Percentiles rank a stretch among this genome's conserved stretches.
phyloP scores from a whole-genome alignment of 1,140 invertebrate genomes.

The Leptoteleia sp. region DNA sequence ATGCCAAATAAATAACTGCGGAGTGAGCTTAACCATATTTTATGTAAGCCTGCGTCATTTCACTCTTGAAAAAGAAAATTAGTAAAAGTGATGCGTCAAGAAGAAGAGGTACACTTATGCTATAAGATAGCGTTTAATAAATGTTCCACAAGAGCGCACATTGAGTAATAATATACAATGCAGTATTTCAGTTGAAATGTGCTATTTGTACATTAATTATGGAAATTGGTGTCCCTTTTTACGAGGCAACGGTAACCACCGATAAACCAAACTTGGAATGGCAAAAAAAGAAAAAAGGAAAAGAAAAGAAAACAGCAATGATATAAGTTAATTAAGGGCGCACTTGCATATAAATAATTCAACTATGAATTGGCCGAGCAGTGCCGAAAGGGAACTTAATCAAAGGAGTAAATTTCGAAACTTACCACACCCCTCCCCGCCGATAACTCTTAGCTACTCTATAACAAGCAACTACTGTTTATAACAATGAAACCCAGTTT shows the following conservation, averaged over 20 bases:
- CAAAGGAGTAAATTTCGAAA: constrained; percentile 39
- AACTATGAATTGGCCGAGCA: constrained; percentile 20
- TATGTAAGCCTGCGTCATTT: too few relatives aligned
- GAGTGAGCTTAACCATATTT: too few relatives aligned
- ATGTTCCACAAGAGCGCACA: constrained; percentile 41
- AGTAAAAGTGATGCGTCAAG: constrained; percentile 7
- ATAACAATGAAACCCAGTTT: constrained; percentile 45
- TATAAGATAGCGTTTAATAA: constrained; percentile 44
- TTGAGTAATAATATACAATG: constrained; percentile 36
- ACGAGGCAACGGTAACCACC: background rate
- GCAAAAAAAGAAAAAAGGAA: too few relatives aligned
- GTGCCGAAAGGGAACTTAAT: constrained; percentile 27
- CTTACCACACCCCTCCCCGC: constrained; percentile 22
- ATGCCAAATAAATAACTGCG: too few relatives aligned
- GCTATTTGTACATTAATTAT: constrained; percentile 22
- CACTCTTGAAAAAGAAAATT: constrained; percentile 14
- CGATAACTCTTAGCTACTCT: too few relatives aligned
- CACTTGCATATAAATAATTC: constrained; percentile 14
- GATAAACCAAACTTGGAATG: too few relatives aligned
- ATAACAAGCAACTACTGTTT: constrained; percentile 38
- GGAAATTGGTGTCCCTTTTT: constrained; percentile 11
- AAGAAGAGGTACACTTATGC: constrained; percentile 8
- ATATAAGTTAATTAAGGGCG: too few relatives aligned
- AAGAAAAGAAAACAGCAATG: too few relatives aligned
- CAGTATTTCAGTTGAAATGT: constrained; percentile 14